Percentiles rank a stretch among this genome's conserved stretches.
Evolutionary conservation across 2,113 vertebrate genomes (phyloP).

Genomic region (Cervus canadensis): DNA sequence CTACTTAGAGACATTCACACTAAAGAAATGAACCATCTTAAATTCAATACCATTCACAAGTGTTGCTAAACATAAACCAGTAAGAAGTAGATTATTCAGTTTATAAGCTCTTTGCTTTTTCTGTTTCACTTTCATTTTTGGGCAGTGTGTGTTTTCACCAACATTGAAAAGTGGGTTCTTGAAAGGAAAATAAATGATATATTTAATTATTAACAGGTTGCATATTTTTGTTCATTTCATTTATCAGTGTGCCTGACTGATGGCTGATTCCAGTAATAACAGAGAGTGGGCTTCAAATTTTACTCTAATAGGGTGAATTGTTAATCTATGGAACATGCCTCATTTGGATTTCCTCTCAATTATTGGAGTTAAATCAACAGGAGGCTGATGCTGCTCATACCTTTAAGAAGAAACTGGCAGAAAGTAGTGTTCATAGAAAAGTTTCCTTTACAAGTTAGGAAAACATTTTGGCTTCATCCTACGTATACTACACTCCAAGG

Average conservation of each 20-base stretch:
- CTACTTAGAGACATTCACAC: background rate
- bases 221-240: background rate
- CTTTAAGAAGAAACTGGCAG: constrained; percentile 24
- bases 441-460: constrained; percentile 62
- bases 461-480: constrained; percentile 61
- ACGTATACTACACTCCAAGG: background rate
- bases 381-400: background rate
- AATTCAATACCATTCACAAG: background rate
- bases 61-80: background rate
- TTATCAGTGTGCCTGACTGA: background rate
- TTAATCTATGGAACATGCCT: background rate
- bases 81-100: background rate
- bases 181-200: background rate
- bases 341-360: background rate
- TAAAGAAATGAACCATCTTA: background rate
- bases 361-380: constrained; percentile 22
- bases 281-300: background rate
- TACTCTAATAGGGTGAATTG: background rate
- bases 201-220: background rate
- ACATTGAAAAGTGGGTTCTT: background rate
- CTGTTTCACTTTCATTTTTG: background rate
- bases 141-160: background rate
- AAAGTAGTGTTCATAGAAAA: constrained; percentile 43
- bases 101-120: background rate
- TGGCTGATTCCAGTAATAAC: background rate